A percentile compares a stretch with the other conserved stretches of the same genome.
phyloP scores from a whole-genome alignment of 1,140 invertebrate species.

The Drosophila serrata region DNA sequence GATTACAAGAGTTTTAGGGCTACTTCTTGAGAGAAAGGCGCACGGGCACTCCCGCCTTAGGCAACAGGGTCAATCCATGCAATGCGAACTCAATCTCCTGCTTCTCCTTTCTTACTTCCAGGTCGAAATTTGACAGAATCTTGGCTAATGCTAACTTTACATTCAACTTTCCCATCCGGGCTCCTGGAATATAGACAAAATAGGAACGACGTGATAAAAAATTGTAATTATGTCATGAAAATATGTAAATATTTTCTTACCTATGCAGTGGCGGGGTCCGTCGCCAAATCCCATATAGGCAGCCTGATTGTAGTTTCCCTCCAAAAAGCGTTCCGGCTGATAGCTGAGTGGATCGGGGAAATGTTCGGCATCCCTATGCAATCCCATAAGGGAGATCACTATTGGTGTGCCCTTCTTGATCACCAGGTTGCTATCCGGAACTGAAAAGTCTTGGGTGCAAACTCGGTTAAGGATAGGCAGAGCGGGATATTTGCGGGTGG shows the following conservation, averaged over 20 bases:
- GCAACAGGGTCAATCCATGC: slow-evolving; percentile 48
- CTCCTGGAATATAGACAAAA: slow-evolving; percentile 37
- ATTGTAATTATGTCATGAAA: background rate
- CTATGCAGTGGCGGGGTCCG: slow-evolving; percentile 89
- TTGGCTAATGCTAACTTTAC: slow-evolving; percentile 71
- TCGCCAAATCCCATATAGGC: slow-evolving; percentile 90
- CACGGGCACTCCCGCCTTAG: slow-evolving; percentile 53
- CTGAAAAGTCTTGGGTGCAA: slow-evolving; percentile 82
- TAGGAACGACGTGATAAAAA: too few species aligned
- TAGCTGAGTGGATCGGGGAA: slow-evolving; percentile 89
- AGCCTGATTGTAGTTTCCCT: slow-evolving; percentile 68
- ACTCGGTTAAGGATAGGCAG: slow-evolving; percentile 86
- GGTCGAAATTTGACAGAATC: slow-evolving; percentile 63
- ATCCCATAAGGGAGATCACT: slow-evolving; percentile 82
- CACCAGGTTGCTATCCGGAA: slow-evolving; percentile 79
- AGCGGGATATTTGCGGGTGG: slow-evolving; percentile 88
- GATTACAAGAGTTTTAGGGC: background rate
- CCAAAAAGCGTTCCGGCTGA: slow-evolving; percentile 88
- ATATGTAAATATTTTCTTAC: slow-evolving; percentile 62
- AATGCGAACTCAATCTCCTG: slow-evolving; percentile 55
- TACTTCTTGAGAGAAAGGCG: slow-evolving; percentile 40
- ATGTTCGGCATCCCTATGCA: slow-evolving; percentile 86
- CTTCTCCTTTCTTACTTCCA: slow-evolving; percentile 41
- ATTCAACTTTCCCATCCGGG: slow-evolving; percentile 73
- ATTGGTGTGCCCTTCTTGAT: slow-evolving; percentile 86